Conservation (phyloP, 2,888 invertebrate species). For the Lamellibrachia satsuma region DNA sequence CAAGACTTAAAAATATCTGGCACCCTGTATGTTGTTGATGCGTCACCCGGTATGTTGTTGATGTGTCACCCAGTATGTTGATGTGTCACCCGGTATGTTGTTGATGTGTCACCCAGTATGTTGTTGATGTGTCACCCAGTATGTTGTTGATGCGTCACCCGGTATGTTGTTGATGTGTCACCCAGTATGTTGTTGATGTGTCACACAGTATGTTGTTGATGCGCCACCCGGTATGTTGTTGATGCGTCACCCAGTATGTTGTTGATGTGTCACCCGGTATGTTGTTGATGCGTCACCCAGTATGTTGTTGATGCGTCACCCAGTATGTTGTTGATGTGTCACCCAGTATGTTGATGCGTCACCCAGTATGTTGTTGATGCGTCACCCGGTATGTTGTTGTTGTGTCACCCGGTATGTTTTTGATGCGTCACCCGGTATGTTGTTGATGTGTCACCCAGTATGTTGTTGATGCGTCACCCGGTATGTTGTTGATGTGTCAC, state of each 20-base stretch:
- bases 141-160: not conserved
- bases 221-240: too few species aligned
- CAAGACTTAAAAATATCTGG: too few species aligned
- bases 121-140: conserved; percentile 58
- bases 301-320: conserved; percentile 18
- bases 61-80: too few species aligned
- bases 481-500: conserved; percentile 53
- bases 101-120: not conserved
- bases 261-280: not conserved
- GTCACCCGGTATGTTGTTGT: conserved; percentile 24
- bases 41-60: not conserved
- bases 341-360: too few species aligned
- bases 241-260: not conserved
- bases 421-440: not conserved
- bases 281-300: not conserved
- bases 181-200: not conserved
- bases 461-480: not conserved
- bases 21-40: not conserved
- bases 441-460: not conserved
- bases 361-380: not conserved
- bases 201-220: conserved; percentile 24
- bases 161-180: not conserved
- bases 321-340: not conserved
- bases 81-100: not conserved
- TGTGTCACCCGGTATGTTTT: too few species aligned